Evolutionary conservation across 2,113 vertebrate species (phyloP).

Genomic region (Octodon degus): DNA sequence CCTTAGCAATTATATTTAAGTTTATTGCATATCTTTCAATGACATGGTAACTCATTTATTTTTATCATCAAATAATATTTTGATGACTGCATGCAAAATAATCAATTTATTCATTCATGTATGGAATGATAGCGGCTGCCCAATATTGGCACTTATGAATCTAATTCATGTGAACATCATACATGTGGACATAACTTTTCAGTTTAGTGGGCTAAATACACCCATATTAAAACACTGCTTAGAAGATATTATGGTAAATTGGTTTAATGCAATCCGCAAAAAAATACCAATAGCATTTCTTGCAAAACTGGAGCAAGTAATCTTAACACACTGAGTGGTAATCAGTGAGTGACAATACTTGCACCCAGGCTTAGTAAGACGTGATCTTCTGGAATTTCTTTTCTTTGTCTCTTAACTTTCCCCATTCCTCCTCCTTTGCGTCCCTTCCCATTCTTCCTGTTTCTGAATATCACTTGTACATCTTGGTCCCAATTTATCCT

Average conservation of each 20-base stretch:
- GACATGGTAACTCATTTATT: not conserved
- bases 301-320: too few species aligned
- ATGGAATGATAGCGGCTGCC: not conserved
- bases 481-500: not conserved
- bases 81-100: not conserved
- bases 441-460: not conserved
- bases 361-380: not conserved
- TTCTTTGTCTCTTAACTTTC: not conserved
- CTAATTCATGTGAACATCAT: not conserved
- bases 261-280: not conserved
- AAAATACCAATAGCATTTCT: not conserved
- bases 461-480: not conserved
- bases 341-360: not conserved
- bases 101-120: not conserved
- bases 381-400: not conserved
- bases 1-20: not conserved
- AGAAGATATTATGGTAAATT: too few species aligned
- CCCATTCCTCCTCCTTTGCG: not conserved
- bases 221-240: too few species aligned
- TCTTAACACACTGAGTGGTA: not conserved
- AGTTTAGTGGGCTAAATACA: not conserved
- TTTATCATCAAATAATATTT: not conserved
- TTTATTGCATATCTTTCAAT: not conserved
- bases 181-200: not conserved
- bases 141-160: not conserved